A percentile compares a stretch with the other conserved stretches of the same genome.
These are phyloP conservation scores for Oreochromis aureus DNA, from an alignment of 2,113 vertebrate genomes.

Conservation along the genomic window DNA sequence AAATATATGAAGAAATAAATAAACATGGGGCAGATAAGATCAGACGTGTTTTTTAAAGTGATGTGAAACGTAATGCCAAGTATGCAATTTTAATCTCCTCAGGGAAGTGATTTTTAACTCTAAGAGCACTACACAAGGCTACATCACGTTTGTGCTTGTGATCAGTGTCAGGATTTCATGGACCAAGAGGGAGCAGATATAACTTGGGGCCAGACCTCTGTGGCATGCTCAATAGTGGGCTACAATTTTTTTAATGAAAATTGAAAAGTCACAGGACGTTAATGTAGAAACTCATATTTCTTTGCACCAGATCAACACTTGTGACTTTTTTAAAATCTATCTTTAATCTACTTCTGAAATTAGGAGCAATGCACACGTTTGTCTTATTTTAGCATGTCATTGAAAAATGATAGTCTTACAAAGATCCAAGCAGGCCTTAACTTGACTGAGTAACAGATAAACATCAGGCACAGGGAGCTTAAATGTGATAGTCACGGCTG, in stretches of 20 bases:
- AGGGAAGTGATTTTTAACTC: background rate
- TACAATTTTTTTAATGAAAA: background rate
- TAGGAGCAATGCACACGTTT: background rate
- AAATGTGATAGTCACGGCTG: background rate
- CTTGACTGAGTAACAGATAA: background rate
- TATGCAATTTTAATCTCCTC: background rate
- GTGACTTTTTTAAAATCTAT: fast-evolving
- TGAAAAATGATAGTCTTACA: background rate
- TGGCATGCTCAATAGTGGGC: background rate
- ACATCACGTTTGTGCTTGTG: background rate
- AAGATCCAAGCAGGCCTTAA: background rate
- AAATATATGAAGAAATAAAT: background rate
- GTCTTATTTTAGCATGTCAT: background rate
- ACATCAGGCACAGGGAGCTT: background rate
- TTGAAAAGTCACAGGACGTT: background rate
- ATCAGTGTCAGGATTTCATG: background rate
- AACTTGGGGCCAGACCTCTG: background rate
- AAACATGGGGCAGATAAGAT: background rate
- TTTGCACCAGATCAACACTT: background rate
- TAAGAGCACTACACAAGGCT: background rate
- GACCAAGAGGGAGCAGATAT: background rate
- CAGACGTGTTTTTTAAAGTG: background rate
- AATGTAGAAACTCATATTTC: background rate
- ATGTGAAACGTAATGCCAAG: background rate
- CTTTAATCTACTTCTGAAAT: background rate